A percentile compares a stretch with the other conserved stretches of the same genome.
Evolutionary conservation across 2,113 vertebrate genomes (phyloP).

Genomic region (Esox niger): DNA sequence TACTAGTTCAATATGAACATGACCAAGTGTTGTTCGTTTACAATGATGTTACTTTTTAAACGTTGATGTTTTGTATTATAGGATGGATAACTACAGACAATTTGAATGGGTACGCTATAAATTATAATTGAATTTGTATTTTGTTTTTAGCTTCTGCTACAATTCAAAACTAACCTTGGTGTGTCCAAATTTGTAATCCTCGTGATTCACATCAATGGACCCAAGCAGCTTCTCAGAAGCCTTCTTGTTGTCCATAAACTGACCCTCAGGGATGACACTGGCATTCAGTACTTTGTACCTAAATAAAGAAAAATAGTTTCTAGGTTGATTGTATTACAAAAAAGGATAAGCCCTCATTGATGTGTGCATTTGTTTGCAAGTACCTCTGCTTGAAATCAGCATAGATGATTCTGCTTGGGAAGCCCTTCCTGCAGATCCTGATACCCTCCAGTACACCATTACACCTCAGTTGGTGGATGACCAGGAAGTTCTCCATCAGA

Average conservation of each 20-base stretch:
- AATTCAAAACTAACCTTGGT: neutral
- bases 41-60: too few species aligned
- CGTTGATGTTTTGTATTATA: too few species aligned
- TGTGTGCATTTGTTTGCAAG: neutral
- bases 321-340: neutral
- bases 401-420: neutral
- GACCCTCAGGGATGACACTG: neutral
- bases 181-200: neutral
- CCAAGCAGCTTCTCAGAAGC: too few species aligned
- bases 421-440: conserved; percentile 1
- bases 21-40: too few species aligned
- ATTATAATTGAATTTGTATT: too few species aligned
- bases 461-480: neutral
- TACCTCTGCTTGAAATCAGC: neutral
- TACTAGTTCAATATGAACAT: too few species aligned
- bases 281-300: neutral
- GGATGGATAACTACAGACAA: too few species aligned
- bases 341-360: too few species aligned
- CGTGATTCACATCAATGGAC: too few species aligned
- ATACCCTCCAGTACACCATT: conserved; percentile 2
- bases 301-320: neutral
- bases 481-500: conserved; percentile 3
- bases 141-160: neutral
- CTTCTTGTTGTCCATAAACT: too few species aligned
- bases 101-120: too few species aligned